Evolutionary conservation across 2,888 invertebrate species (phyloP).

Genomic region (Pogonocherus hispidulus): DNA sequence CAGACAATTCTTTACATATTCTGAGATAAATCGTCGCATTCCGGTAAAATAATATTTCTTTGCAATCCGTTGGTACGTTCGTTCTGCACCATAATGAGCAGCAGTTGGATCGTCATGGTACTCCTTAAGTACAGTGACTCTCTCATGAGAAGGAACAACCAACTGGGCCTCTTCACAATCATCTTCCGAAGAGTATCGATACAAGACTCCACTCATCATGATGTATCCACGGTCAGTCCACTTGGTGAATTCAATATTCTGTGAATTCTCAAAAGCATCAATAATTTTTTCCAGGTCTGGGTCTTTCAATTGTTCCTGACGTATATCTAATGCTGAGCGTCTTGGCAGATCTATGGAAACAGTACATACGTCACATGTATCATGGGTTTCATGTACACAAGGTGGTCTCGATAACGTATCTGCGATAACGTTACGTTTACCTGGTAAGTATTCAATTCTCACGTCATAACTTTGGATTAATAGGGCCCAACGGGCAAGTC

Average conservation of each 20-base stretch:
- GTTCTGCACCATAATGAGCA: conserved; percentile 54
- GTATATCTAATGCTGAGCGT: background rate
- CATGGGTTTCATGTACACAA: conserved; percentile 39
- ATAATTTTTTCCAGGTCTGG: conserved; percentile 49
- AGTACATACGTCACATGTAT: background rate
- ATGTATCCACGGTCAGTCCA: conserved; percentile 51
- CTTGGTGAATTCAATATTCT: conserved; percentile 21
- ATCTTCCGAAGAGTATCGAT: conserved; percentile 32
- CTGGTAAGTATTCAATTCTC: conserved; percentile 35
- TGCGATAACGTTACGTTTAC: conserved; percentile 27
- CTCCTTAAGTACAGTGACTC: conserved; percentile 38
- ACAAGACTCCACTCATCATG: conserved; percentile 49
- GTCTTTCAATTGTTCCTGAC: conserved; percentile 47
- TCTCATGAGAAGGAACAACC: conserved; percentile 45
- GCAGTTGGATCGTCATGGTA: conserved; percentile 52
- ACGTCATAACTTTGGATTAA: conserved; percentile 61
- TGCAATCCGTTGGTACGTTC: conserved; percentile 33
- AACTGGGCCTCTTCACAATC: conserved; percentile 54
- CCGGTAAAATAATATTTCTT: background rate
- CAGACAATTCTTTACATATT: conserved; percentile 26
- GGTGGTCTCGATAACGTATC: background rate
- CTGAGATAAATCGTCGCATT: conserved; percentile 28
- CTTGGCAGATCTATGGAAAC: background rate
- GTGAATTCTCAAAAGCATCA: conserved; percentile 33
- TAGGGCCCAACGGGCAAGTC: conserved; percentile 67